Evolutionary conservation across 2,113 vertebrate species (phyloP).

Genomic region (Nettapus auritus): DNA sequence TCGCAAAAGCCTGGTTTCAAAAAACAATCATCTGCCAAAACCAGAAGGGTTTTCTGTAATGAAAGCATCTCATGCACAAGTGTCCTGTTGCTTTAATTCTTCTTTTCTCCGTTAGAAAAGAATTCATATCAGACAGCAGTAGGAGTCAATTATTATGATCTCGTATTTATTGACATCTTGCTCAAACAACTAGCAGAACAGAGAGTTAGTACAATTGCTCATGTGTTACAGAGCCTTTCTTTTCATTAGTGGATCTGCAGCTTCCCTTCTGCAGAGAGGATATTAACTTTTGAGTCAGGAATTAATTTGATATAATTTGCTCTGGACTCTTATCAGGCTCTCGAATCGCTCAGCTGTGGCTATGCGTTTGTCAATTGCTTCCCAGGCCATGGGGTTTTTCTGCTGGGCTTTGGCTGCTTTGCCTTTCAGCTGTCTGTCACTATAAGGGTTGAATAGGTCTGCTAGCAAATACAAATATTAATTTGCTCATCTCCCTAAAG

Average conservation of each 20-base stretch:
- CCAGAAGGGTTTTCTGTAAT: background rate
- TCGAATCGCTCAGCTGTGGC: background rate
- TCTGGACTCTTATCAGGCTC: background rate
- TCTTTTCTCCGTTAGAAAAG: background rate
- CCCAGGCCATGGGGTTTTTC: background rate
- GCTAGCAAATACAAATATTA: background rate
- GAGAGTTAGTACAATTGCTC: background rate
- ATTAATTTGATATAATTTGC: background rate
- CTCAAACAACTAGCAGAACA: background rate
- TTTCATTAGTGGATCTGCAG: background rate
- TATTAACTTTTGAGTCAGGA: slow-evolving; percentile 6
- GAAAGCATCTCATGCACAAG: background rate
- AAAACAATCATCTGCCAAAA: background rate
- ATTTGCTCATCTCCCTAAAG: background rate
- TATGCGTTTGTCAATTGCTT: background rate
- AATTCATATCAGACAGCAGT: background rate
- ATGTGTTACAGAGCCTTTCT: background rate
- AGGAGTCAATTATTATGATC: background rate
- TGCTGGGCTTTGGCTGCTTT: background rate
- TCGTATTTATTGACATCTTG: background rate
- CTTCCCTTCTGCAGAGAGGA: background rate
- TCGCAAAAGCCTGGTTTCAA: background rate
- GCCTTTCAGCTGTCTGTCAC: background rate
- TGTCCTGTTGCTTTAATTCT: background rate
- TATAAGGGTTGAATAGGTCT: background rate